Conservation (phyloP, 2,797 vertebrate species). For the Cossypha niveicapilla region DNA sequence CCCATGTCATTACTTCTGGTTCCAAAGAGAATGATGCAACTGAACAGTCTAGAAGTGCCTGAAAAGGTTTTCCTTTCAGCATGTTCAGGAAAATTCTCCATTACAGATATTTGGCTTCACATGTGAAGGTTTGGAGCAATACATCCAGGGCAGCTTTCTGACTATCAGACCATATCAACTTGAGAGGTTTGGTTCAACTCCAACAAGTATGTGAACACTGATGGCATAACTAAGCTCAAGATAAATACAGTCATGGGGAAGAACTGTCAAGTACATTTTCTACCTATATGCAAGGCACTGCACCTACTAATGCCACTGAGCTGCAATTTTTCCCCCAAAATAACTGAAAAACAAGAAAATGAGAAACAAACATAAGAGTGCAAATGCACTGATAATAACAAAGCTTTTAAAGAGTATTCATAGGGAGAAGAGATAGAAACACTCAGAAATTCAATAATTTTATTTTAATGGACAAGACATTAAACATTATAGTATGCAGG, state of each 20-base stretch:
- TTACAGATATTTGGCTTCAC: neutral
- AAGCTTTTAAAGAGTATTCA: neutral
- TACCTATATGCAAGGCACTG: neutral
- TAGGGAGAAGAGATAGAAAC: slow-evolving; percentile 38
- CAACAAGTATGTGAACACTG: neutral
- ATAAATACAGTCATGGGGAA: neutral
- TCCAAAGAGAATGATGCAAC: neutral
- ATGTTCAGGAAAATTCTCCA: neutral
- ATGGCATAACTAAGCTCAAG: neutral
- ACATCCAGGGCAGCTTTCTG: neutral
- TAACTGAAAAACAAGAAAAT: neutral
- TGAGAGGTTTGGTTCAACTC: neutral
- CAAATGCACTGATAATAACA: neutral
- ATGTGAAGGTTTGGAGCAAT: neutral
- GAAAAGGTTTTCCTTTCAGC: neutral
- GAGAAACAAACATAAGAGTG: neutral
- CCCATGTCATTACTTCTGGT: neutral
- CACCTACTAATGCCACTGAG: neutral
- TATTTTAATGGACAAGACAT: slow-evolving; percentile 36
- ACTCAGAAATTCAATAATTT: slow-evolving; percentile 13
- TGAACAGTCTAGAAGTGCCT: neutral
- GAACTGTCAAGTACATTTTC: neutral
- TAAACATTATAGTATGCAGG: neutral
- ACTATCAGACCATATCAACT: neutral
- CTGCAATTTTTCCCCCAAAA: neutral